Base-by-base conservation (phyloP, 2,113 vertebrate species). In the Forbesichthys agassizii region DNA sequence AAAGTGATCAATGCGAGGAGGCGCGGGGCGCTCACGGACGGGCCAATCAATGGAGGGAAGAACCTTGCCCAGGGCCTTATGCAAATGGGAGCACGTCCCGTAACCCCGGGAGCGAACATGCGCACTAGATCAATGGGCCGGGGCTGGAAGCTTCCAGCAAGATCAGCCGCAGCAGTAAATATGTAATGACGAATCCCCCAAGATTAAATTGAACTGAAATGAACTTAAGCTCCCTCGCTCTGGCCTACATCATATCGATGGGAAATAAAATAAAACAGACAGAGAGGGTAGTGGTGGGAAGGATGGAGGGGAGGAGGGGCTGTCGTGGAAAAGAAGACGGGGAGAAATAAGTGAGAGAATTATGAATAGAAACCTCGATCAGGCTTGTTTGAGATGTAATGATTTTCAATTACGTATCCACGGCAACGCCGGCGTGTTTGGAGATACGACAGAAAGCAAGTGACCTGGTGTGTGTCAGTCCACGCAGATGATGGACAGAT, bases 1-100 rank as follows among this genome's bases (percentile, higher is more conserved):
- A 95, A 94, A 94, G 93, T 97, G 95, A 98, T 98, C 95, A 96
- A 98, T 96, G 95, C 88, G 89, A 95, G 92, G 94, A 95, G 93
- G 93, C 94, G 95, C 94, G 92, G 95, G 95, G 92, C 94, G 95
- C 94, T 94, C 94, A 94, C 94, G 95, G 95, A 98, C 96, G 95
- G 95, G 93, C 95, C 95, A 98, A 98, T 99, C 97, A 98, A 98
- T 98, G 95, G 91, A 92, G 95, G 93, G 96, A 98, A 97, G 94
- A 98, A 98, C 96, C 96, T 98, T 99, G 97, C 97, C 96, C 95
- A 97, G 95, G 96, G 96, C 96, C 93, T 96, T 98, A 98, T 99
- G 96, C 95, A 98, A 98, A 98, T 97, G 93, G 94, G 93, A 93
- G 93, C 95, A 96, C 94, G 91, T 96, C 93, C 92, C 87, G 93